Evolutionary conservation across 2,888 invertebrate genomes (phyloP).

Genomic region (Zhuqinia jingwanae): DNA sequence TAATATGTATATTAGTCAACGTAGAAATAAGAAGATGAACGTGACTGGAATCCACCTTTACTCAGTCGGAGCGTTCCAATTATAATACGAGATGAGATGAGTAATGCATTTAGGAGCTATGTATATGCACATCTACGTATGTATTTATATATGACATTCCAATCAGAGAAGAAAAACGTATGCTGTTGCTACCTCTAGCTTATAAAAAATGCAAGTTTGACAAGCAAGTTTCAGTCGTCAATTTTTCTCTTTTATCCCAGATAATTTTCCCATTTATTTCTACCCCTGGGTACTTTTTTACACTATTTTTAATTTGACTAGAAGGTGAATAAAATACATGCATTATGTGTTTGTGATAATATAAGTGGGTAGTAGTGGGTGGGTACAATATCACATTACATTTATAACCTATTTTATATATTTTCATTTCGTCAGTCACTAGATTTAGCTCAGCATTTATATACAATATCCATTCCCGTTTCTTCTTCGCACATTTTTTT

Average conservation of each 20-base stretch:
- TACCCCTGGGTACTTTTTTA: neutral
- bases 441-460: constrained; percentile 38
- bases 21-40: constrained; percentile 30
- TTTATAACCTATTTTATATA: neutral
- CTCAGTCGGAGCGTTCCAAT: constrained; percentile 20
- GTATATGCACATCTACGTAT: too few species aligned
- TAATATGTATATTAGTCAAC: neutral
- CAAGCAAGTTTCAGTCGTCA: constrained; percentile 3
- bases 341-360: too few species aligned
- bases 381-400: constrained; percentile 35
- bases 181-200: neutral
- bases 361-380: too few species aligned
- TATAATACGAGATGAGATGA: neutral
- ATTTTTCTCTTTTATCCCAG: constrained; percentile 15
- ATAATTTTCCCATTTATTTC: constrained; percentile 32
- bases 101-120: too few species aligned
- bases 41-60: constrained; percentile 60
- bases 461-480: neutral
- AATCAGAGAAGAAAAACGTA: constrained; percentile 6
- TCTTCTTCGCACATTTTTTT: constrained; percentile 1
- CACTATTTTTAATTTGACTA: too few species aligned
- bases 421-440: constrained; percentile 18
- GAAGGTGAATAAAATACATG: too few species aligned
- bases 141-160: too few species aligned
- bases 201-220: constrained; percentile 17